Conservation (phyloP, 2,113 vertebrate species). For the Puma concolor region DNA sequence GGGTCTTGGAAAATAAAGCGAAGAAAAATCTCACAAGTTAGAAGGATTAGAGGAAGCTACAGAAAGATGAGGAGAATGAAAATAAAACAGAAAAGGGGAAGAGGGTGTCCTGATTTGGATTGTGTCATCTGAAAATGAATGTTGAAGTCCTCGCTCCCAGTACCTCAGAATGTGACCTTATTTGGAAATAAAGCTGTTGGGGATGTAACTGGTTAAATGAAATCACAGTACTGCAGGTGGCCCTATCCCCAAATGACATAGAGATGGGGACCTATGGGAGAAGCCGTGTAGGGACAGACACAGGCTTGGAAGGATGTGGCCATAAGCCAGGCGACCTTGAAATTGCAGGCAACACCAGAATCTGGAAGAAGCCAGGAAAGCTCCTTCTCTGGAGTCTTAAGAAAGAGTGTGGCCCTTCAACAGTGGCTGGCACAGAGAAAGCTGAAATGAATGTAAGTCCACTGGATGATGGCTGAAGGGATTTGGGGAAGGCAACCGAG, state of each 20-base stretch:
- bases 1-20: neutral
- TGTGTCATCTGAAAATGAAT: neutral
- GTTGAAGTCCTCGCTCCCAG: neutral
- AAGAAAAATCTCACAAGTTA: neutral
- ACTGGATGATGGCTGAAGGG: neutral
- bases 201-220: too few relatives aligned
- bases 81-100: neutral
- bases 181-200: neutral
- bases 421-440: neutral
- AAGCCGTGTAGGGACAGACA: neutral
- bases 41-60: neutral
- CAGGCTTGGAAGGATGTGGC: neutral
- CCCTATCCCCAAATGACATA: neutral
- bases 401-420: neutral
- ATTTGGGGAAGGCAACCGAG: fast-evolving
- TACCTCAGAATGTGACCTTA: neutral
- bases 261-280: too few relatives aligned
- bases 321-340: fast-evolving
- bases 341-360: too few relatives aligned
- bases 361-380: neutral
- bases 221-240: neutral
- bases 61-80: neutral
- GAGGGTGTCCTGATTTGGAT: neutral
- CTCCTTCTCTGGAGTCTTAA: neutral
- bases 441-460: fast-evolving